Evolutionary conservation across 2,113 vertebrate genomes (phyloP).

Genomic region (Bubalus kerabau): DNA sequence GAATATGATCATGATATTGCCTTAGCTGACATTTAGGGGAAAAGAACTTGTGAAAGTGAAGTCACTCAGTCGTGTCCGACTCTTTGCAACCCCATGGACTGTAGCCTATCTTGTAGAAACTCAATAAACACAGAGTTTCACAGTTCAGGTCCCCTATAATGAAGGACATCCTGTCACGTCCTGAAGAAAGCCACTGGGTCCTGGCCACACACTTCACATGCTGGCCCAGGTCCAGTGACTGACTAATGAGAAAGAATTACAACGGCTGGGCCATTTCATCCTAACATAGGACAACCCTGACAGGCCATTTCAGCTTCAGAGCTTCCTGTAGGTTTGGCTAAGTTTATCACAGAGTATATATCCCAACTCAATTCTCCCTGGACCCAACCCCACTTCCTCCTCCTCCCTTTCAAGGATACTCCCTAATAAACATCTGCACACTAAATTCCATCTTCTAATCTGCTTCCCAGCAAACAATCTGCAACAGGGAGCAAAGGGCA

Average conservation of each 20-base stretch:
- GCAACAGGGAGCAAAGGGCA: background rate
- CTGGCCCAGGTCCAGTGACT: background rate
- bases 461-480: background rate
- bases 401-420: background rate
- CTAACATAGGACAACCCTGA: background rate
- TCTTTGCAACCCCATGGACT: too few species aligned
- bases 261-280: background rate
- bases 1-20: background rate
- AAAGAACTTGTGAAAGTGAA: background rate
- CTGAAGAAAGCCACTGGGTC: background rate
- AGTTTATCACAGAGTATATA: background rate
- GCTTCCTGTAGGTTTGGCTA: background rate
- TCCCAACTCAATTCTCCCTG: background rate
- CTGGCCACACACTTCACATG: background rate
- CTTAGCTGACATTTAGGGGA: background rate
- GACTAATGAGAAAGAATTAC: background rate
- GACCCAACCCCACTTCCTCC: background rate
- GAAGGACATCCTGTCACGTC: background rate
- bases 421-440: background rate
- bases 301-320: background rate
- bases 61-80: too few species aligned
- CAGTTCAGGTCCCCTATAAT: background rate
- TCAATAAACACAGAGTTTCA: background rate
- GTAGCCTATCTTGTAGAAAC: background rate
- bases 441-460: background rate